Evolutionary conservation across 1,140 invertebrate species (phyloP).

Genomic region (Calycopis cecrops): DNA sequence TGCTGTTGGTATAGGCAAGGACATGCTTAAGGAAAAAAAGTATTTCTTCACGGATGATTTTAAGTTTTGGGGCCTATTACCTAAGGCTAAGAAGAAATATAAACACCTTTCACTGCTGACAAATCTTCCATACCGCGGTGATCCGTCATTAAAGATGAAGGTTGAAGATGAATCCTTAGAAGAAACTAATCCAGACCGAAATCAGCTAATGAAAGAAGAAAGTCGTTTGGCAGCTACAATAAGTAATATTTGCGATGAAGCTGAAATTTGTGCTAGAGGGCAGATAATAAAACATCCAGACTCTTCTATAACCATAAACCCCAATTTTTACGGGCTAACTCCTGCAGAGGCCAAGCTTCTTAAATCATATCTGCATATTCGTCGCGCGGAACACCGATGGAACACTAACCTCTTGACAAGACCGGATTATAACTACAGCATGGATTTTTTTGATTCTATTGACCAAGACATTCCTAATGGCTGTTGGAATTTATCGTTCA

Average conservation of each 20-base stretch:
- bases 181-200: conserved; percentile 62
- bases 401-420: conserved; percentile 83
- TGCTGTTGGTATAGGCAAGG: conserved; percentile 81
- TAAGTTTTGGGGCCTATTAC: conserved; percentile 81
- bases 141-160: conserved; percentile 56
- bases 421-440: conserved; percentile 84
- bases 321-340: conserved; percentile 79
- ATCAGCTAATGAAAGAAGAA: conserved; percentile 82
- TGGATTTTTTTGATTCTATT: conserved; percentile 85
- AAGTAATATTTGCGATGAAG: conserved; percentile 81
- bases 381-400: conserved; percentile 80
- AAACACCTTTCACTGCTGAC: conserved; percentile 75
- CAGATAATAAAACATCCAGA: conserved; percentile 80
- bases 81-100: conserved; percentile 76
- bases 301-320: conserved; percentile 80
- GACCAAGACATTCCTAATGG: conserved; percentile 79
- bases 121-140: conserved; percentile 56
- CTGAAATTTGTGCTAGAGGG: conserved; percentile 82
- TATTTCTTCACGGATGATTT: conserved; percentile 84
- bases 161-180: conserved; percentile 67
- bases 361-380: conserved; percentile 81
- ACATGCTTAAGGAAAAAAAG: conserved; percentile 78
- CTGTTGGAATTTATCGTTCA: conserved; percentile 79
- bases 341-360: conserved; percentile 77
- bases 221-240: conserved; percentile 82